These are phyloP conservation scores for Thalassarche chlororhynchos DNA, from an alignment of 2,113 vertebrate genomes.

Conservation along the genomic window DNA sequence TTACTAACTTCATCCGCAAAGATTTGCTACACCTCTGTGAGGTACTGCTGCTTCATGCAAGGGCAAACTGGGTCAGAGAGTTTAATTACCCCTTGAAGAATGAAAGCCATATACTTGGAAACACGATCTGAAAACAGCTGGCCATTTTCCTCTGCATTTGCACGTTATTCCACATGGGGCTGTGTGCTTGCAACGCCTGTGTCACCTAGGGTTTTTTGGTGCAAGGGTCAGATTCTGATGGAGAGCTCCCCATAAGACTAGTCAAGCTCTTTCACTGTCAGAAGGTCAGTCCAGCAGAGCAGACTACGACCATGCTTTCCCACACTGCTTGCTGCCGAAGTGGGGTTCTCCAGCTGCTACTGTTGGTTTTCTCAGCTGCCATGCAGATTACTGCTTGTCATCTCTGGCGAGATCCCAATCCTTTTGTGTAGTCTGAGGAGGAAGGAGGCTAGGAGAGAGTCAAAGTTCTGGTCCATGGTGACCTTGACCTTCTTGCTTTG, in stretches of 20 bases:
- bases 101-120: not conserved
- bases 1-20: not conserved
- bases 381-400: fast-evolving
- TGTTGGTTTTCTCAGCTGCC: not conserved
- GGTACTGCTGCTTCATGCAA: not conserved
- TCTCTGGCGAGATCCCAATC: not conserved
- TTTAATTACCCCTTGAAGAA: not conserved
- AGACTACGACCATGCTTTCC: not conserved
- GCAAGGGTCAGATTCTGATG: not conserved
- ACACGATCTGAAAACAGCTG: not conserved
- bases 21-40: not conserved
- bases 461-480: not conserved
- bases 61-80: not conserved
- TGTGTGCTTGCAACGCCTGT: not conserved
- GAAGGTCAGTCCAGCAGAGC: not conserved
- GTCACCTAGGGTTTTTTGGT: not conserved
- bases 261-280: not conserved
- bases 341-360: not conserved
- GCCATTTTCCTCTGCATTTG: not conserved
- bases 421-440: not conserved
- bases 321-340: not conserved
- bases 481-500: not conserved
- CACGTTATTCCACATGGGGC: not conserved
- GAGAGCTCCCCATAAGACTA: not conserved
- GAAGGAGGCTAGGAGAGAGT: not conserved